phyloP scores from a whole-genome alignment of 2,113 vertebrate genomes.

The Nipponia nippon region DNA sequence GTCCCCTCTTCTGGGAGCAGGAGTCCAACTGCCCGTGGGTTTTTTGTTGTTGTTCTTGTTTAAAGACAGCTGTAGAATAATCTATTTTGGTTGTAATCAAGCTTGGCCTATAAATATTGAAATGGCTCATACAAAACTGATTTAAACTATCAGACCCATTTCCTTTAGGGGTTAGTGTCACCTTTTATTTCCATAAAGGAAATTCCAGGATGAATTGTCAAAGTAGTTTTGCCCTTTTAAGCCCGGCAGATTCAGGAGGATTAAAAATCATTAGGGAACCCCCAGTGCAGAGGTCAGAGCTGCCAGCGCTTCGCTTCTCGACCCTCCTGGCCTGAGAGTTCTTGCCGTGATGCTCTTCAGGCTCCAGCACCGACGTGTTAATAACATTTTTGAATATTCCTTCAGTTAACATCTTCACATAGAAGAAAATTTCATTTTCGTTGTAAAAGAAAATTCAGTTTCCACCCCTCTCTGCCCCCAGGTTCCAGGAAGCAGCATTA shows the following conservation, averaged over 20 bases:
- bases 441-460: not conserved
- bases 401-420: not conserved
- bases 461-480: not conserved
- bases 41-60: not conserved
- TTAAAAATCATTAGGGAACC: not conserved
- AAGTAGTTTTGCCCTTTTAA: not conserved
- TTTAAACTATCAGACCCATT: not conserved
- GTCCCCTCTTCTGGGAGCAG: not conserved
- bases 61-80: not conserved
- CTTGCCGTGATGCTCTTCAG: not conserved
- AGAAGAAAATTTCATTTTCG: not conserved
- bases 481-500: not conserved
- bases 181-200: slow-evolving; percentile 21
- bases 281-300: not conserved
- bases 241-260: not conserved
- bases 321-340: not conserved
- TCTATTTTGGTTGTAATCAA: not conserved
- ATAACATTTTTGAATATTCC: not conserved
- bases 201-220: not conserved
- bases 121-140: not conserved
- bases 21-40: not conserved
- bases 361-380: not conserved
- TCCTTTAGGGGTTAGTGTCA: not conserved
- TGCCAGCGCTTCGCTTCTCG: not conserved
- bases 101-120: not conserved